A percentile compares a stretch with the other conserved stretches of the same genome.
Conservation (phyloP, 2,113 vertebrate species). For the Myotis brandtii region DNA sequence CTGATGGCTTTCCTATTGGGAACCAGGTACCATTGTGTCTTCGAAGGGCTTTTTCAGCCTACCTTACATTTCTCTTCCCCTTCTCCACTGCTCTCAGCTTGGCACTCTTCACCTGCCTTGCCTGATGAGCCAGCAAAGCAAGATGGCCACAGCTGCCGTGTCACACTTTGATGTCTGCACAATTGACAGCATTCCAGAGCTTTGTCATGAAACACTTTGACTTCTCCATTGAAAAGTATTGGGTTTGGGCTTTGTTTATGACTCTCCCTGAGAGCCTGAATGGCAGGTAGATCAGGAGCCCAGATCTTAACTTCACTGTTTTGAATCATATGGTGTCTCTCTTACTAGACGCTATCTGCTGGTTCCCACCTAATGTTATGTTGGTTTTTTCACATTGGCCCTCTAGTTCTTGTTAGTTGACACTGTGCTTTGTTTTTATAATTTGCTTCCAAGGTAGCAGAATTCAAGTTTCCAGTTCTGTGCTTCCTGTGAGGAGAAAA, state of each 20-base stretch:
- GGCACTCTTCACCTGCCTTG: not conserved
- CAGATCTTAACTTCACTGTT: not conserved
- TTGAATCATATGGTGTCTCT: constrained; percentile 1
- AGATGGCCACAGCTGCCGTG: not conserved
- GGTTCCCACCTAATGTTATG: not conserved
- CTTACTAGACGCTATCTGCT: not conserved
- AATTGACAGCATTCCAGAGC: not conserved
- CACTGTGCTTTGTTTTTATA: constrained; percentile 33
- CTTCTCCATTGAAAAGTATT: constrained; percentile 40
- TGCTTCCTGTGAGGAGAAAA: not conserved
- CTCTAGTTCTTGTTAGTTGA: constrained; percentile 36
- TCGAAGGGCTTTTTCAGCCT: not conserved
- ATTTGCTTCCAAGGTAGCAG: constrained; percentile 42
- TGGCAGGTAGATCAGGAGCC: not conserved
- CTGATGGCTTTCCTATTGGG: not conserved
- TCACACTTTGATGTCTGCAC: not conserved
- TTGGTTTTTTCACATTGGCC: constrained; percentile 9
- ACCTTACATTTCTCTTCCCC: not conserved
- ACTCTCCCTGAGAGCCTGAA: not conserved
- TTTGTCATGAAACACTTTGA: constrained; percentile 14
- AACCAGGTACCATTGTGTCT: not conserved
- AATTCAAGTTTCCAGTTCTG: not conserved
- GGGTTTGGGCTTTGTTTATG: constrained; percentile 19
- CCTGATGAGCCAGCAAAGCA: not conserved
- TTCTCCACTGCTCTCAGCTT: not conserved